Conservation (phyloP, 2,113 vertebrate genomes). For the Merops nubicus region DNA sequence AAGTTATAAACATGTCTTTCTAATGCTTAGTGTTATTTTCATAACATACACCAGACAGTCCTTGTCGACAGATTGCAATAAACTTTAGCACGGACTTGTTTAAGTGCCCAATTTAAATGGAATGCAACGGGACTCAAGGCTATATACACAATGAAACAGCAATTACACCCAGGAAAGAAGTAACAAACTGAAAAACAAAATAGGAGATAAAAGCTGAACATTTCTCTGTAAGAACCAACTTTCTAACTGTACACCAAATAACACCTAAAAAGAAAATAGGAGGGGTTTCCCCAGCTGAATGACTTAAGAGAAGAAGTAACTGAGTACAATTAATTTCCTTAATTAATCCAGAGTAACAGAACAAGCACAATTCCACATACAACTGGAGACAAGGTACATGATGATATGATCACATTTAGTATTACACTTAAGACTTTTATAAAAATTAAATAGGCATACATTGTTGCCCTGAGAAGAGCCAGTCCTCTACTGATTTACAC, state of each 20-base stretch:
- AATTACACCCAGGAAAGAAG: background rate
- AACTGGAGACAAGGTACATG: background rate
- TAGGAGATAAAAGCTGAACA: background rate
- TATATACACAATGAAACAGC: too few relatives aligned
- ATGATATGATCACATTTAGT: background rate
- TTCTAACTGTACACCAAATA: background rate
- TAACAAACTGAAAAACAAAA: background rate
- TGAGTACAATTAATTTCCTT: background rate
- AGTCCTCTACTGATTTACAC: background rate
- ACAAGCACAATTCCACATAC: background rate
- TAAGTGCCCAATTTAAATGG: too few relatives aligned
- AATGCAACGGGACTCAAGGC: too few relatives aligned
- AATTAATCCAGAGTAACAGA: background rate
- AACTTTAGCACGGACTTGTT: background rate
- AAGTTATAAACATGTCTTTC: background rate
- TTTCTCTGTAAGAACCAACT: background rate
- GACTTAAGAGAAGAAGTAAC: too few relatives aligned
- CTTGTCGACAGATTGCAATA: background rate
- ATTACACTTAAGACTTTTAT: background rate
- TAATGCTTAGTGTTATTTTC: background rate
- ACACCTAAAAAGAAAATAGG: background rate
- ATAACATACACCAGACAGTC: background rate
- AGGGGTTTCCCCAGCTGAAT: rapidly evolving
- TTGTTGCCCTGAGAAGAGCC: background rate
- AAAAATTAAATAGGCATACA: rapidly evolving